Evolutionary conservation across 1,140 invertebrate genomes (phyloP).

Genomic region (Stenopsyche tienmushanensis): DNA sequence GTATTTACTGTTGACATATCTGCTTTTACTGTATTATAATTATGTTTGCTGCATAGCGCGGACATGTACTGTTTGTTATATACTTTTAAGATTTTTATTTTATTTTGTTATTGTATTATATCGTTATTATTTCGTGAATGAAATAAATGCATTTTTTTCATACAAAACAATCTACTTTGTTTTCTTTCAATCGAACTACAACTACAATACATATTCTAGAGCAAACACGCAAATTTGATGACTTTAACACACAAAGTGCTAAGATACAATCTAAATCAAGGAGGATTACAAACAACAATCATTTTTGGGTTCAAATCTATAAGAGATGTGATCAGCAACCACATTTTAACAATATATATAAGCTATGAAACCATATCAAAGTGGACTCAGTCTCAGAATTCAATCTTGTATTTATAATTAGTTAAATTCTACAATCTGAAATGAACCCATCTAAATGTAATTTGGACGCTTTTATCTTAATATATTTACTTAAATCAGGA

Average conservation of each 20-base stretch:
- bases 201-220: not conserved
- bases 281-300: not conserved
- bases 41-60: constrained; percentile 24
- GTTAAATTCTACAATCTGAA: no score
- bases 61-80: constrained; percentile 24
- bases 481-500: no score
- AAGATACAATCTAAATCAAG: not conserved
- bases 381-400: no score
- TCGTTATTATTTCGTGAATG: constrained; percentile 38
- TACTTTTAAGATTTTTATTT: constrained; percentile 29
- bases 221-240: not conserved
- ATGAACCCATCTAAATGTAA: no score
- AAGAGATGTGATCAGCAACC: not conserved
- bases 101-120: constrained; percentile 25
- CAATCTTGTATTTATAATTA: no score
- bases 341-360: no score
- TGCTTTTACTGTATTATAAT: constrained; percentile 18
- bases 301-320: no score
- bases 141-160: constrained; percentile 39
- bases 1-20: constrained; percentile 12
- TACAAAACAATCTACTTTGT: not conserved
- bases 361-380: no score
- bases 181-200: not conserved
- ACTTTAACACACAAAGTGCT: not conserved
- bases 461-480: no score